A percentile compares a stretch with the other conserved stretches of the same genome.
Conservation (phyloP, 2,888 invertebrate species). For the Iselma pallidipennis region DNA sequence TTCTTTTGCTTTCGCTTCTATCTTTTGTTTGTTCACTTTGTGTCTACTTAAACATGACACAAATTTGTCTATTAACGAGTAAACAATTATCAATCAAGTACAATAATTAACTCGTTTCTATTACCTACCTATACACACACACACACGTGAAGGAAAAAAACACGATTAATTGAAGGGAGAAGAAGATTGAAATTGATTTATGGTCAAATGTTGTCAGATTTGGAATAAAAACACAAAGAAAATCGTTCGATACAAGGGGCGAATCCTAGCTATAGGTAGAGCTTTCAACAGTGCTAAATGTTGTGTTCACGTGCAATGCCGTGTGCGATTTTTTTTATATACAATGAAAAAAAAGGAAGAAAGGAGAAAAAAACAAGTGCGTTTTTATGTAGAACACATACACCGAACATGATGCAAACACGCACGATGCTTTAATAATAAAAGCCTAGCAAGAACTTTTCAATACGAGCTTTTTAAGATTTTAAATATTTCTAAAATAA, state of each 20-base stretch:
- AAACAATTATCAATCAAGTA: slow-evolving; percentile 18
- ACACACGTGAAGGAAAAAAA: no score
- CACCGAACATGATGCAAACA: slow-evolving; percentile 37
- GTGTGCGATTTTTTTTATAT: slow-evolving; percentile 5
- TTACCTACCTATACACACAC: no score
- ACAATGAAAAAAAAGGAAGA: neutral
- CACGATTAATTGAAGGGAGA: no score
- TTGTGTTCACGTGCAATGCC: slow-evolving; percentile 22
- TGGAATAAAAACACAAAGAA: slow-evolving; percentile 6
- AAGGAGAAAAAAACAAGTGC: slow-evolving; percentile 11
- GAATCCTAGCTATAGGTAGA: slow-evolving; percentile 7
- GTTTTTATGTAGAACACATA: slow-evolving; percentile 11
- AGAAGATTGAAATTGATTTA: slow-evolving; percentile 8
- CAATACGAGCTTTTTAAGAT: slow-evolving; percentile 3
- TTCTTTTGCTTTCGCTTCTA: neutral
- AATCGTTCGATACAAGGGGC: no score
- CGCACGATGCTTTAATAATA: slow-evolving; percentile 25
- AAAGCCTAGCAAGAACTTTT: slow-evolving; percentile 7
- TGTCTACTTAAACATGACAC: slow-evolving; percentile 16
- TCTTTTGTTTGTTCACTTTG: neutral
- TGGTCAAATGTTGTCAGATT: slow-evolving; percentile 14
- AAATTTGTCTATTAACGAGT: slow-evolving; percentile 21
- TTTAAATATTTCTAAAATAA: neutral
- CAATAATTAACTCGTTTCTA: neutral
- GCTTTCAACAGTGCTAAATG: slow-evolving; percentile 14